Evolutionary conservation across 2,888 invertebrate species (phyloP).

Genomic region (Yponomeuta evonymella): DNA sequence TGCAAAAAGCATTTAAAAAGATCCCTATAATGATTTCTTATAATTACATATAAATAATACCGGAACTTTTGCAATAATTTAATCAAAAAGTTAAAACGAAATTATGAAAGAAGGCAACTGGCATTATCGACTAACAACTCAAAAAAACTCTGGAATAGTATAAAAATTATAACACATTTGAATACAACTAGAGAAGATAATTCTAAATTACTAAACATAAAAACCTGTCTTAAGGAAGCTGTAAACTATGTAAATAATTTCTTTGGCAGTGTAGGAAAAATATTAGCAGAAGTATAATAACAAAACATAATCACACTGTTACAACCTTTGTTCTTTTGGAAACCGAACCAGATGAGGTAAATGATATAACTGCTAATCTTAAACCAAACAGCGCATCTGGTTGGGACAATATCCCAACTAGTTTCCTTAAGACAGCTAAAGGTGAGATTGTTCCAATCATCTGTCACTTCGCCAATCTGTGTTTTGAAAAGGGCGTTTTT

Average conservation of each 20-base stretch:
- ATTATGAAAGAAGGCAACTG: slow-evolving; percentile 19
- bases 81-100: slow-evolving; percentile 21
- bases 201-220: slow-evolving; percentile 6
- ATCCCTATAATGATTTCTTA: slow-evolving; percentile 16
- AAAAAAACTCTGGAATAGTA: neutral
- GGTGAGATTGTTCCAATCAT: too few relatives aligned
- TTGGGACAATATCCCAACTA: too few relatives aligned
- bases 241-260: slow-evolving; percentile 5
- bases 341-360: too few relatives aligned
- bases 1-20: slow-evolving; percentile 16
- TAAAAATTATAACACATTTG: neutral
- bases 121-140: neutral
- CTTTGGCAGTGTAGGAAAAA: neutral
- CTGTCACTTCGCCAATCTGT: neutral
- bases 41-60: slow-evolving; percentile 19
- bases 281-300: neutral
- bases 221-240: neutral
- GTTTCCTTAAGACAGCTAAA: too few relatives aligned
- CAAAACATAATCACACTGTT: neutral
- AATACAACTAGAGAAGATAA: neutral
- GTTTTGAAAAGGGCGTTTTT: neutral
- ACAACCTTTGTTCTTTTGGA: too few relatives aligned
- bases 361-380: too few relatives aligned
- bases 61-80: slow-evolving; percentile 21
- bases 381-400: neutral